Evolutionary conservation across 2,797 vertebrate species (phyloP), one percentile per base, ranked within the genome.

Genomic region (Cyprinodon diabolis): DNA sequence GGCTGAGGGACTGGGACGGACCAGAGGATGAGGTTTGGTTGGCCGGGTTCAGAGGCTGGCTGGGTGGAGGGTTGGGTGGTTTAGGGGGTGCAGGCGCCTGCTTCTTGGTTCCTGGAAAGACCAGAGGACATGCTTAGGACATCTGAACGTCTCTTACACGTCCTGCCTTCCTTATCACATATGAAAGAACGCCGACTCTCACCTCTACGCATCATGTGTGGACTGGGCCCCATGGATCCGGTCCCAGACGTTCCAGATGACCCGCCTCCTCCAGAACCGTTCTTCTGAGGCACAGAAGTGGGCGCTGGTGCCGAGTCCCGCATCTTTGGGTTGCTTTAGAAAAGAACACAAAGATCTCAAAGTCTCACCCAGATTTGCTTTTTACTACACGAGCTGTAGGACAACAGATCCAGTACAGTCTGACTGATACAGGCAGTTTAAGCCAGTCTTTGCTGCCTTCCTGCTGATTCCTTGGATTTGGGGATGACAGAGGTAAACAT

Each of bases 41-140:
- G 6, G 87, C 85, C 35, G 95, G 94, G 83, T 84, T 93, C 60
- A 89, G 93, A 0, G 95, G 95, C 84, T 98, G 97, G 69, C 94
- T 91, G 0, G 96, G 96, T 0, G 96, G 96, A 1, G 95, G 96
- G 92, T 96, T 97, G 60, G 93, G 91, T 6, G 97, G 97, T 75
- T 99, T 99, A 1, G 98, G 98, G n/a, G 98, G 97, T 2, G 98
- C 95, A 0, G 98, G 98, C 0, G 98, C 98, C 1, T 97, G 98
- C 82, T 99, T 99, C 84, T 99, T 99, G 82, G 96, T 91, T 74
- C 94, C 98, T 99, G 92, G 1, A 76, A 84, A 81, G 35, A 71
- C 30, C 79, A 1, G 7, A 21, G 17, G 17, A 52, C 51, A 52
- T 6, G 9, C 17, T 56, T n/a, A 56, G n/a, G 55, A 62, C 35